Conservation (phyloP, 2,888 invertebrate species). For the Diarsia mendica region DNA sequence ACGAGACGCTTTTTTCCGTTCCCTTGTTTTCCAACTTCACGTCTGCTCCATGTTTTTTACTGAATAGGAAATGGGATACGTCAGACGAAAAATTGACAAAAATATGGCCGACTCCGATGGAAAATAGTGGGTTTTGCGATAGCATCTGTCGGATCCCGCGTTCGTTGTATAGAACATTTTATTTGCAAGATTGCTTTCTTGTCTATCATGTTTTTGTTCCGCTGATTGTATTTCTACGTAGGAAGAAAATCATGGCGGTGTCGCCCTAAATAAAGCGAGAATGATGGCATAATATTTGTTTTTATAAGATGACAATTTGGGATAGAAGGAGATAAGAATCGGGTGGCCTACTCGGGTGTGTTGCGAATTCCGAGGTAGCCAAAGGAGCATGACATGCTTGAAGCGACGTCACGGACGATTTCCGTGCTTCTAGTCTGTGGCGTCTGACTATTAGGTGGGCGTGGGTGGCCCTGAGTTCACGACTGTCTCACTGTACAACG, state of each 20-base stretch:
- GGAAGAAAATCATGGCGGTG: constrained; percentile 31
- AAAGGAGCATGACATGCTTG: constrained; percentile 53
- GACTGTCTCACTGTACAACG: constrained; percentile 57
- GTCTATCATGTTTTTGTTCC: constrained; percentile 74
- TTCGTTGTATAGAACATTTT: constrained; percentile 77
- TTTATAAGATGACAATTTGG: constrained; percentile 59
- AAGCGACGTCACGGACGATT: constrained; percentile 67
- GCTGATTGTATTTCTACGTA: constrained; percentile 58
- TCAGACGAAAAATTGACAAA: constrained; percentile 90
- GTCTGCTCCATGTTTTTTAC: constrained; percentile 88
- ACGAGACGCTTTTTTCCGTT: constrained; percentile 88
- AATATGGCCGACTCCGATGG: constrained; percentile 86
- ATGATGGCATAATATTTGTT: constrained; percentile 43
- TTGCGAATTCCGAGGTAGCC: constrained; percentile 48
- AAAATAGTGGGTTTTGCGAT: constrained; percentile 88
- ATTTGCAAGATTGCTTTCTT: constrained; percentile 85
- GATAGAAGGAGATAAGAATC: constrained; percentile 54
- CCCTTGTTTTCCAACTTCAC: constrained; percentile 89
- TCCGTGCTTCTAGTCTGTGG: constrained; percentile 55
- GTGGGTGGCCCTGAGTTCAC: constrained; percentile 76
- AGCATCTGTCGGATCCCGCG: constrained; percentile 83
- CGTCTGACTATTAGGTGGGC: constrained; percentile 55
- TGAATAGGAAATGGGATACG: constrained; percentile 89
- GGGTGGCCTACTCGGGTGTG: constrained; percentile 27
- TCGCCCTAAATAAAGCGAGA: constrained; percentile 35